Base-by-base conservation (phyloP, 2,888 invertebrate genomes). In the Lucinisca nassula region DNA sequence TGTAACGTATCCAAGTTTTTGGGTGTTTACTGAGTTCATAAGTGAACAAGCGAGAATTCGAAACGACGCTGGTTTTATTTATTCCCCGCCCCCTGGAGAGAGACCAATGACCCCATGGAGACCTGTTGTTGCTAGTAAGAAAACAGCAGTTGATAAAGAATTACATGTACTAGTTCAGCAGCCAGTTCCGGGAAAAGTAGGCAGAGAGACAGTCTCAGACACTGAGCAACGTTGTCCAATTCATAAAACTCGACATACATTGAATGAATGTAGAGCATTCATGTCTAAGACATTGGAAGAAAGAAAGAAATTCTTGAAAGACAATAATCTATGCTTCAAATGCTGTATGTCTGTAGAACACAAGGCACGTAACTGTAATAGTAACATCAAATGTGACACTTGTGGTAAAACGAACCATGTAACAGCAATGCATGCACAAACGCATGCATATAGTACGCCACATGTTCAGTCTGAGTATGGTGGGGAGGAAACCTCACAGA, bases 41-140 rank as follows among this genome's bases (percentile, higher is more conserved):
- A 2, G 21, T 0, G 45, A 77, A 8, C 38, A 30, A 10, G 38
- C 58, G 0, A 72, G 49, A 14, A 30, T 77, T 6, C 8, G 51
- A 24, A 85, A 85, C 27, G 85, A 81, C 37, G 81, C 81, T 35
- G 72, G 79, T 10, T 67, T 85, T 38, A n/a, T 30, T 21, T 85
- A 58, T 40, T 55, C 75, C 21, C 0, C 74, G 17, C 8, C 21
- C n/a, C 61, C 61, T 61, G n/a, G n/a, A n/a, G n/a, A n/a, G n/a
- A n/a, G n/a, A n/a, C n/a, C n/a, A n/a, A n/a, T n/a, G n/a, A n/a
- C n/a, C n/a, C n/a, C n/a, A n/a, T n/a, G n/a, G n/a, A n/a, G 40
- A 21, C 37, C 37, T 10, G 14, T 37, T 6, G 72, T 72, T 12
- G 40, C 38, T 6, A 72, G 38, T n/a, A 32, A 72, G 72, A 72